Evolutionary conservation across 2,113 vertebrate species (phyloP).

Genomic region (Benitochromis conjunctus): DNA sequence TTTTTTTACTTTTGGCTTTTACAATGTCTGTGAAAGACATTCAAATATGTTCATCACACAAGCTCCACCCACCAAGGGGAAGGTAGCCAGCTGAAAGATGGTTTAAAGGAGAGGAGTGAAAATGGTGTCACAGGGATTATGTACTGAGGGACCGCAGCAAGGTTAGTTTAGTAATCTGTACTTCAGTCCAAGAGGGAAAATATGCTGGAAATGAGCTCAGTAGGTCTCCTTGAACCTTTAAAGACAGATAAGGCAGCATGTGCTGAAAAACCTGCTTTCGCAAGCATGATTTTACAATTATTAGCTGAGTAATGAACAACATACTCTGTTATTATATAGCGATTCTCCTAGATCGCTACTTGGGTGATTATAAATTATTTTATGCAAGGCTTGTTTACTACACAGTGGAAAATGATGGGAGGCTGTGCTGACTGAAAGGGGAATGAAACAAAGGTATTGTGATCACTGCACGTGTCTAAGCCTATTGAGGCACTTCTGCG

Average conservation of each 20-base stretch:
- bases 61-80: background rate
- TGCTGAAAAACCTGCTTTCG: background rate
- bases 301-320: background rate
- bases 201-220: background rate
- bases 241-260: background rate
- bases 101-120: background rate
- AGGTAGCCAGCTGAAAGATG: background rate
- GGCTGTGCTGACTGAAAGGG: background rate
- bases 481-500: background rate
- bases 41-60: background rate
- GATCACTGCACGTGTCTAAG: background rate
- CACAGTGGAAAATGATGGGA: background rate
- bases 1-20: background rate
- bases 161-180: background rate
- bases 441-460: background rate
- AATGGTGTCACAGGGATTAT: background rate
- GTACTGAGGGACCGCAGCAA: background rate
- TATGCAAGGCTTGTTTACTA: background rate
- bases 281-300: background rate
- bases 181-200: background rate
- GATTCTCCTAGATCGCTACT: background rate
- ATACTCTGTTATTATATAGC: background rate
- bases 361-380: background rate
- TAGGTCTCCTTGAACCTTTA: background rate
- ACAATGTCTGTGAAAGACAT: background rate